These are phyloP conservation scores for Gymnogyps californianus DNA, from an alignment of 2,113 vertebrate species.

Conservation along the genomic window DNA sequence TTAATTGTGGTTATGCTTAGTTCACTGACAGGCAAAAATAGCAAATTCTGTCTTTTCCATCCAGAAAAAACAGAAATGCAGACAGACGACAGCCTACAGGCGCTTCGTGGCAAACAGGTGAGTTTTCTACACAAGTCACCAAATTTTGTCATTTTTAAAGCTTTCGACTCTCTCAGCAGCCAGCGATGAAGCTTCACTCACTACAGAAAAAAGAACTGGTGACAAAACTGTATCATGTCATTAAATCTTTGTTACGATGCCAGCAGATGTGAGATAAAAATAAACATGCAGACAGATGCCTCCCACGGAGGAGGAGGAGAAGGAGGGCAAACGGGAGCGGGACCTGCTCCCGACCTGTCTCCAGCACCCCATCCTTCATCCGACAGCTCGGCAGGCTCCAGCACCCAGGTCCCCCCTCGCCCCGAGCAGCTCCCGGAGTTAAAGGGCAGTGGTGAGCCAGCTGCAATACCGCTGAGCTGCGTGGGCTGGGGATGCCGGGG, in stretches of 20 bases:
- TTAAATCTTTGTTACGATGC: constrained; percentile 45
- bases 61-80: not conserved
- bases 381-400: not conserved
- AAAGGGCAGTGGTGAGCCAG: not conserved
- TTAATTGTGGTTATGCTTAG: not conserved
- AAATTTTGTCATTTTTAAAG: not conserved
- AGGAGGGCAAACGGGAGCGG: not conserved
- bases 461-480: not conserved
- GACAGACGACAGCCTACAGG: not conserved
- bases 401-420: not conserved
- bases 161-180: not conserved
- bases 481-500: accelerated
- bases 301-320: not conserved
- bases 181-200: not conserved
- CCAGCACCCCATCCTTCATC: not conserved
- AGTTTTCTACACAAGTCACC: not conserved
- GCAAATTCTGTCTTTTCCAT: not conserved
- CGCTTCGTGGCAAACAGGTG: not conserved
- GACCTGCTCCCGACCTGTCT: not conserved
- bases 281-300: constrained; percentile 40
- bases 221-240: constrained; percentile 37
- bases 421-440: not conserved
- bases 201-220: not conserved
- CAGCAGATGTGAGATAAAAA: constrained; percentile 61
- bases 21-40: not conserved